Conservation (phyloP, 2,888 invertebrate genomes). For the Heliconius hortense region DNA sequence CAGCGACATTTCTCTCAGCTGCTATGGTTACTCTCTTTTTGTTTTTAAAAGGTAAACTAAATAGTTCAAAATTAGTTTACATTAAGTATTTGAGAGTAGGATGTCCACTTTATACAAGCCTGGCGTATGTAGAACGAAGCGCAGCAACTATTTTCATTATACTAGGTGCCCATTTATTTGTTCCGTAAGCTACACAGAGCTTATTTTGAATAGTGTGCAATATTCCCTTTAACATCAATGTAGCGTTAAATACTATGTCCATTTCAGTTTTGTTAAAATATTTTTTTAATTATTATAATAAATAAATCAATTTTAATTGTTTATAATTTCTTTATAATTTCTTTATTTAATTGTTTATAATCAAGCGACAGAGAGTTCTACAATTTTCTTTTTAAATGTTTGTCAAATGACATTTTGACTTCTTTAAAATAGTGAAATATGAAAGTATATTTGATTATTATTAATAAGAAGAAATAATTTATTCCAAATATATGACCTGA, state of each 20-base stretch:
- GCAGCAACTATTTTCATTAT: slow-evolving; percentile 60
- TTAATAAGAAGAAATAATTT: background rate
- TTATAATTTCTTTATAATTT: too few species aligned
- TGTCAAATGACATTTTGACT: background rate
- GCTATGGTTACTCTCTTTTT: background rate
- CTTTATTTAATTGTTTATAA: too few species aligned
- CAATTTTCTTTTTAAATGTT: background rate
- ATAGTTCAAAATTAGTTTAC: slow-evolving; percentile 34
- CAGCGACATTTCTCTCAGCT: background rate
- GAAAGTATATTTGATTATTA: background rate
- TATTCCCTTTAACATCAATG: slow-evolving; percentile 29
- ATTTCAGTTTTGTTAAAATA: slow-evolving; percentile 1
- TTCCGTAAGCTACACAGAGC: slow-evolving; percentile 45
- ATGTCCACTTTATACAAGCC: slow-evolving; percentile 44
- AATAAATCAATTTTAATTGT: too few species aligned
- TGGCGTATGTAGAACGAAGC: slow-evolving; percentile 37
- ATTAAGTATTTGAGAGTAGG: slow-evolving; percentile 40
- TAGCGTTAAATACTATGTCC: slow-evolving; percentile 12
- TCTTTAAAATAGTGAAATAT: background rate
- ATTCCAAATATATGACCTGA: background rate
- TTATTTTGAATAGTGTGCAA: slow-evolving; percentile 48
- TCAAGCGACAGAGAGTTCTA: too few species aligned
- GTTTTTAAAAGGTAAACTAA: slow-evolving; percentile 18
- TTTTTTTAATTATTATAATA: too few species aligned
- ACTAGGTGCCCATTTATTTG: slow-evolving; percentile 52